Base-by-base conservation (phyloP, 2,113 vertebrate genomes). In the Baryphthengus martii region DNA sequence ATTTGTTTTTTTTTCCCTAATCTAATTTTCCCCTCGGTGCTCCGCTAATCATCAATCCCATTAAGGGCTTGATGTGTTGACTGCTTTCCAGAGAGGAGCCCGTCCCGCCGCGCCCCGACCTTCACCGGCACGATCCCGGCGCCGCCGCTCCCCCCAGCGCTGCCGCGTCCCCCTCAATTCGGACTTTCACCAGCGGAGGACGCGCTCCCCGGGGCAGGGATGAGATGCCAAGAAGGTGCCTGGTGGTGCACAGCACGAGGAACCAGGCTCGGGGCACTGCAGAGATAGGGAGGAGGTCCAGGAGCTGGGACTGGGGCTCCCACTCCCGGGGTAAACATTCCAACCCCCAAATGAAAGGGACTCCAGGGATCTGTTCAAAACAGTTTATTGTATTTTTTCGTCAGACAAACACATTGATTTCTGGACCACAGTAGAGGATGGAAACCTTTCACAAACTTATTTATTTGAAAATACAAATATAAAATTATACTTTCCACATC, bases 391-490 rank as follows among this genome's bases (percentile, higher is more conserved):
- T 98, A 98, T 97, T 98, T 98, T 98, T 98, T 98, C 94, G 98
- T 99, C 98, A 99, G 99, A 99, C 99, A 99, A 99, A 99, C 99
- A 99, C 99, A 99, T 99, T 99, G 99, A 99, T 99, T 99, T 99
- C 99, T 99, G 99, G 99, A 99, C 99, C 99, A 99, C 99, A 99
- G 99, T 98, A 99, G 99, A 99, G 99, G 99, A 99, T 99, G 99
- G 99, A 99, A 99, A 99, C 99, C 99, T 99, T 99, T 99, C 99
- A 99, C 99, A 99, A 99, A 99, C 99, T 98, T 98, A 99, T 99
- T 99, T 99, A 99, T 99, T 99, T 99, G 99, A 99, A 99, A 99
- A 99, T 99, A 99, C 99, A 99, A 99, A 99, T 99, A 99, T 99
- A 99, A 99, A 99, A 99, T 99, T 99, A 99, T 99, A 99, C 99